Conservation (phyloP, 23 tunicate genomes). For the Halocynthia roretzi region DNA sequence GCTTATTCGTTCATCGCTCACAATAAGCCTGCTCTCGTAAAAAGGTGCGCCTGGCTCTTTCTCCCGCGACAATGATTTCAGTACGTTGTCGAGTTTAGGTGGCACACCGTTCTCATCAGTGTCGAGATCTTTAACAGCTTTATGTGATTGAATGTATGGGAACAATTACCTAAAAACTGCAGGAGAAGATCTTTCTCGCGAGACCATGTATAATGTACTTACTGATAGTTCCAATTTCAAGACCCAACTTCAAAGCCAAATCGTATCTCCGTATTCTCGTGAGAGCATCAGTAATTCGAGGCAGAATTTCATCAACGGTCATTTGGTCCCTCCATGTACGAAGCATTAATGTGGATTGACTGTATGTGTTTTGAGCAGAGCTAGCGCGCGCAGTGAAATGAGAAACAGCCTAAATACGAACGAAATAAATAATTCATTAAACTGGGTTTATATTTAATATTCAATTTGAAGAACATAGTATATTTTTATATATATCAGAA, state of each 20-base stretch:
- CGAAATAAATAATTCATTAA: too few relatives aligned
- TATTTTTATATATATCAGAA: too few relatives aligned
- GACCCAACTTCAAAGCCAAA: slow-evolving; percentile 62
- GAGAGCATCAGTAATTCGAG: slow-evolving; percentile 74
- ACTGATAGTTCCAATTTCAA: slow-evolving; percentile 50
- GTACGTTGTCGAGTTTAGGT: slow-evolving; percentile 1
- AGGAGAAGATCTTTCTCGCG: background rate
- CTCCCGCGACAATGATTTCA: slow-evolving; percentile 1
- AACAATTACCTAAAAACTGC: background rate
- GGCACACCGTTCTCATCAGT: slow-evolving; percentile 6
- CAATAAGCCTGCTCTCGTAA: slow-evolving; percentile 38
- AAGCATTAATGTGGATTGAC: slow-evolving; percentile 78
- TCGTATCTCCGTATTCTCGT: slow-evolving; percentile 68
- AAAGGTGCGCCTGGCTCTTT: slow-evolving; percentile 37
- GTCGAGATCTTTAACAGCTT: slow-evolving; percentile 23
- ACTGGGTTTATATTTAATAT: too few relatives aligned
- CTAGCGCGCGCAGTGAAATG: slow-evolving; percentile 85
- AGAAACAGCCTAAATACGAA: slow-evolving; percentile 44
- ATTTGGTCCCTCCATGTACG: slow-evolving; percentile 76
- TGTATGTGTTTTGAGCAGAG: slow-evolving; percentile 79
- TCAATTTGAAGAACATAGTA: too few relatives aligned
- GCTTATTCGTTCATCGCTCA: slow-evolving; percentile 60
- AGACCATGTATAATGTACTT: background rate
- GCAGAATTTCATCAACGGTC: slow-evolving; percentile 55
- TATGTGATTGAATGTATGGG: background rate